Percentiles rank a stretch among this genome's conserved stretches.
These are phyloP conservation scores for Todus mexicanus DNA, from an alignment of 2,797 vertebrate species.

Conservation along the genomic window DNA sequence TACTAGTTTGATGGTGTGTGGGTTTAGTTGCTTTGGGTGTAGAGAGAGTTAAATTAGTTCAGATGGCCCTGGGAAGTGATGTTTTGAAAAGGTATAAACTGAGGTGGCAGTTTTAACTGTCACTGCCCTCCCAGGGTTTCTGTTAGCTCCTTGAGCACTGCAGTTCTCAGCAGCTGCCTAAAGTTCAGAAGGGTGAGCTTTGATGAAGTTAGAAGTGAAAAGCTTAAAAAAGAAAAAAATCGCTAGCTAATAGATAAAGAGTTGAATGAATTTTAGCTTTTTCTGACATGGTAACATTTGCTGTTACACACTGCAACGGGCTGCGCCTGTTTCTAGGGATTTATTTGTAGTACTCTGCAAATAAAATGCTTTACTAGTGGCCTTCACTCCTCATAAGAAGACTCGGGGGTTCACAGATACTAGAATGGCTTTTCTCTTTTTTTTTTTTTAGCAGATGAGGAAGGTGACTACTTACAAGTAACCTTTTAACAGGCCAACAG, in stretches of 20 bases:
- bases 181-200: background rate
- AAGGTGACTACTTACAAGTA: background rate
- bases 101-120: background rate
- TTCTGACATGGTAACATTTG: background rate
- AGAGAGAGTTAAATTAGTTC: background rate
- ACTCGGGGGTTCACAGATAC: background rate
- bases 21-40: background rate
- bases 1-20: background rate
- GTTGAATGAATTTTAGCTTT: background rate
- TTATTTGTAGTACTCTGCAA: background rate
- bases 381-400: background rate
- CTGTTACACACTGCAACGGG: background rate
- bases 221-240: background rate
- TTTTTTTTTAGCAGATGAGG: background rate
- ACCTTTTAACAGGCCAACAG: background rate
- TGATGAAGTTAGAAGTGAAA: background rate
- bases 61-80: background rate
- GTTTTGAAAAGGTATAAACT: background rate
- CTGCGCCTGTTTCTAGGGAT: background rate
- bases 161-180: background rate
- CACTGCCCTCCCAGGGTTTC: background rate
- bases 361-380: background rate
- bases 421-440: background rate
- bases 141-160: background rate
- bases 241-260: background rate